Evolutionary conservation across 2,888 invertebrate genomes (phyloP).

Genomic region (Troilus luridus): DNA sequence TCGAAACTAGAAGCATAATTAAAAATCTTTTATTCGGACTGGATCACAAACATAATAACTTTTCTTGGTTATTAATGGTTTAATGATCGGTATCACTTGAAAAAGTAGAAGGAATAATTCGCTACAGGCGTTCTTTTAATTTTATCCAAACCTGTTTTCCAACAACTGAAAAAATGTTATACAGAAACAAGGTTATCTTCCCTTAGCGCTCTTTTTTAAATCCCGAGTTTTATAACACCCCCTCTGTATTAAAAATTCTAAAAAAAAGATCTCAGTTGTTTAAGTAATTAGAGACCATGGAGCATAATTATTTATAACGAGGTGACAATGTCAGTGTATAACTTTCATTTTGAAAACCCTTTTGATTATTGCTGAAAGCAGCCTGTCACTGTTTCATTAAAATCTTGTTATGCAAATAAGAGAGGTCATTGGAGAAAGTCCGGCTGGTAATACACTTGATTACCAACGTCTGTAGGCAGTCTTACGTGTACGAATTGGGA

Average conservation of each 20-base stretch:
- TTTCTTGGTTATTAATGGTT: neutral
- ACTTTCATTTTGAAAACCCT: neutral
- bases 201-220: neutral
- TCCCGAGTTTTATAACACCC: neutral
- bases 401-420: conserved; percentile 31
- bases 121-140: neutral
- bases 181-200: neutral
- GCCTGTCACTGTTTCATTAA: neutral
- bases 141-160: neutral
- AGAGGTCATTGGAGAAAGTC: neutral
- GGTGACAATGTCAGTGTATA: neutral
- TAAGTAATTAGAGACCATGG: neutral
- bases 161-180: neutral
- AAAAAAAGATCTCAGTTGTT: neutral
- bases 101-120: neutral
- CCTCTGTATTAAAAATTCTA: neutral
- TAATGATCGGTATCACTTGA: neutral
- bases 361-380: neutral
- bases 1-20: neutral
- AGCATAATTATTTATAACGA: neutral
- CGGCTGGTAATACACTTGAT: neutral
- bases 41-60: neutral
- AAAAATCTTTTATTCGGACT: neutral
- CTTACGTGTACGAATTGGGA: neutral
- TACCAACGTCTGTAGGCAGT: neutral